These are phyloP conservation scores for Latrodectus hesperus DNA, from an alignment of 2,888 invertebrate genomes.

Conservation along the genomic window DNA sequence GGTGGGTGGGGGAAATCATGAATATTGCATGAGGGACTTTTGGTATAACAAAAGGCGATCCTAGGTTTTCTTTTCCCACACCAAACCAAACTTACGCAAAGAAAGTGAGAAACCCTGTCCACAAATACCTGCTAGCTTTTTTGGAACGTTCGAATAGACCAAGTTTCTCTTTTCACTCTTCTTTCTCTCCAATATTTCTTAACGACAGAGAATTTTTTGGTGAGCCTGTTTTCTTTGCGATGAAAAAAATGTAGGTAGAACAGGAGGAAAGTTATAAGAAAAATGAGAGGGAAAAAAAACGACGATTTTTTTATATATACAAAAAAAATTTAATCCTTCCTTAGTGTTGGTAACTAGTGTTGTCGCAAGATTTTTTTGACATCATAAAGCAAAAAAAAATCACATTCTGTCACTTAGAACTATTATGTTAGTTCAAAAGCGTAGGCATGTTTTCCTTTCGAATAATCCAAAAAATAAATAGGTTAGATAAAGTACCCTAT, in stretches of 20 bases:
- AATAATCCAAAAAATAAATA: too few species aligned
- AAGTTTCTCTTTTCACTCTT: not conserved
- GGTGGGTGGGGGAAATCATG: slow-evolving; percentile 25
- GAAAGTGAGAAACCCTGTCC: not conserved
- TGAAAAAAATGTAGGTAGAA: not conserved
- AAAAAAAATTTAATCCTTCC: too few species aligned
- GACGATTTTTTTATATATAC: not conserved
- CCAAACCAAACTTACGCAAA: not conserved
- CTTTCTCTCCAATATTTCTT: not conserved
- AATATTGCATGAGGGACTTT: slow-evolving; percentile 51
- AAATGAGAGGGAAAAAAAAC: not conserved
- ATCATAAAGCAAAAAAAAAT: too few species aligned
- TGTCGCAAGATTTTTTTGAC: too few species aligned
- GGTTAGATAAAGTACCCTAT: too few species aligned
- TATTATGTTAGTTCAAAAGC: too few species aligned
- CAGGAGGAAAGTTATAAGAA: not conserved
- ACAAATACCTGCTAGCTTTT: not conserved
- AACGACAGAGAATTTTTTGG: not conserved
- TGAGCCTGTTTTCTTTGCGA: too few species aligned
- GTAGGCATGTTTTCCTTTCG: too few species aligned
- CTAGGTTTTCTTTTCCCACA: not conserved
- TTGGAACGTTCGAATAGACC: not conserved
- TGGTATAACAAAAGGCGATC: not conserved
- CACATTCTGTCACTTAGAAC: too few species aligned
- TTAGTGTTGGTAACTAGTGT: too few species aligned